Base-by-base conservation (phyloP, 1,140 invertebrate species). In the Nixonia krombeini region DNA sequence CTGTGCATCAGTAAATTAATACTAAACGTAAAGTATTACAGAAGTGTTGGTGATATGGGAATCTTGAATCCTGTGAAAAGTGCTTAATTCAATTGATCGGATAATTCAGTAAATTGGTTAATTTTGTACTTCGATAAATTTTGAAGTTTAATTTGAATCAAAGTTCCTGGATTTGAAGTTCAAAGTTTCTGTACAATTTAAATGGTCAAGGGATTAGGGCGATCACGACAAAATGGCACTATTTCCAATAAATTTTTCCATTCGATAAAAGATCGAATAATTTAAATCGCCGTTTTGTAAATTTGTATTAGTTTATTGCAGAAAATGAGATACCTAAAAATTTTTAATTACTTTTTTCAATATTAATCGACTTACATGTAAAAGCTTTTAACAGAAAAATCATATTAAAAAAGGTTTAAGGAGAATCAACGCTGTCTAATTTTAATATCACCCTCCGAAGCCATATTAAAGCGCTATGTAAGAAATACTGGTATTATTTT, bases 351-450 rank as follows among this genome's bases (percentile, higher is more conserved):
- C 25, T 15, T 28, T 45, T 8, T 35, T 31, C 55, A 66, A 59
- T 47, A 55, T 56, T 67, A 67, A 67, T 61, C 59, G 45, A 67
- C 51, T 61, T 67, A 67, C 51, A 25, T 46, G 46, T 52, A 56
- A n/a, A n/a, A n/a, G n/a, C n/a, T n/a, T 67, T 61, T 37, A 44
- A 21, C 12, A 51, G 51, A 52, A 61, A 61, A 67, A 61, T 67
- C 51, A 51, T 55, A 61, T 67, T n/a, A n/a, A 61, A 67, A 51
- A 56, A 67, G 56, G 61, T 61, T 61, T 61, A 67, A 57, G 64
- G 57, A 40, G 28, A 38, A 42, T 52, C 51, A 67, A 61, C 41
- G 46, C 51, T 51, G 8, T 41, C 61, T 52, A 61, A 56, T 57
- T 61, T 59, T 51, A 61, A 67, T 61, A 46, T 59, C 64, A 61